Base-by-base conservation (phyloP, 2,797 vertebrate genomes). In the Peromyscus attwateri region DNA sequence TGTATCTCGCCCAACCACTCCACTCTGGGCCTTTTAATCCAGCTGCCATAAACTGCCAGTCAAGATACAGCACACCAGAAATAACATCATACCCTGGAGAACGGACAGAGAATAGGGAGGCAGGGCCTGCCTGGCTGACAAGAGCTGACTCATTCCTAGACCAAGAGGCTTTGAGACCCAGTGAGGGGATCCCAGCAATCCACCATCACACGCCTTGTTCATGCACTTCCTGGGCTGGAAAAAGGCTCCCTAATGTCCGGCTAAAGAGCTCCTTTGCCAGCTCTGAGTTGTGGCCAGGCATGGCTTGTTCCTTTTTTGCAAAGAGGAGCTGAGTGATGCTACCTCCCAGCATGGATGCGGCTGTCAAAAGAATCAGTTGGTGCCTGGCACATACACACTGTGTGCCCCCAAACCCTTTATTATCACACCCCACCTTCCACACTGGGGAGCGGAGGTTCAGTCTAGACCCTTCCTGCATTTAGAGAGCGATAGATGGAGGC, bases 81-180 rank as follows among this genome's bases (percentile, higher is more conserved):
- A 46, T n/a, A 43, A 21, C 60, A 71, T 75, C 31, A 1, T 40
- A 55, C 8, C 75, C 70, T 14, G 23, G 80, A 75, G 71, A 71
- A 16, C 3, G 16, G 71, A 21, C 87, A 0, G 3, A 1, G 40
- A 6, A 40, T 7, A 10, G 2, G 13, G 34, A 46, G 31, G 1
- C 27, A 62, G 91, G n/a, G 60, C 89, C 2, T 40, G n/a, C 89
- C 2, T 40, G n/a, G 70, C 1, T 25, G 79, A 27, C 4, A 0
- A 1, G 5, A 49, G 71, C 76, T 62, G 75, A 27, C 34, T 83
- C 43, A 52, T 34, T 43, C 5, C 52, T 34, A 43, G 9, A 52
- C 31, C 11, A 8, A n/a, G 64, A 64, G 34, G 27, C 75, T 4
- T 2, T 25, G 23, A 43, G 34, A 34, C 64, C 43, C 14, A 23